Evolutionary conservation across 2,113 vertebrate species (phyloP).

Genomic region (Cacatua alba): DNA sequence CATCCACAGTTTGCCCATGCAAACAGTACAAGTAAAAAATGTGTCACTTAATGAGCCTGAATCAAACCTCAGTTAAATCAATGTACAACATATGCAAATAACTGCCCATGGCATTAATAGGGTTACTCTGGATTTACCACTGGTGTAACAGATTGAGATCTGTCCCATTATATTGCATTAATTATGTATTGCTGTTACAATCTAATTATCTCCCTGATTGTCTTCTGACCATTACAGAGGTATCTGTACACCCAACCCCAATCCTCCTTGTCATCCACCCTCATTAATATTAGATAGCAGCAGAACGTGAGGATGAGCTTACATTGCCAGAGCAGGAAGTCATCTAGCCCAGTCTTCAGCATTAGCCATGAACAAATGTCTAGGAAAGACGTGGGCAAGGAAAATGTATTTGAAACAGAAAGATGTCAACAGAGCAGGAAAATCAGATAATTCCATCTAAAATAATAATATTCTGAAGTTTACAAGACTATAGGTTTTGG

Average conservation of each 20-base stretch:
- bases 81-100: not conserved
- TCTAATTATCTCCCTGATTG: not conserved
- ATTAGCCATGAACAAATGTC: not conserved
- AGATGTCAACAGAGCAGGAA: not conserved
- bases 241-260: not conserved
- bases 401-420: not conserved
- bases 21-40: not conserved
- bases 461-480: not conserved
- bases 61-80: constrained; percentile 38
- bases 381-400: not conserved
- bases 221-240: not conserved
- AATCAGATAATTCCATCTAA: not conserved
- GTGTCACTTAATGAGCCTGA: constrained; percentile 19
- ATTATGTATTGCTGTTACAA: not conserved
- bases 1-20: constrained; percentile 9
- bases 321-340: not conserved
- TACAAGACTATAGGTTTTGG: not conserved
- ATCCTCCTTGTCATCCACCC: not conserved
- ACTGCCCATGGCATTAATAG: not conserved
- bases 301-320: not conserved
- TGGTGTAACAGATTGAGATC: not conserved
- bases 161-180: not conserved
- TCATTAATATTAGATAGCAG: not conserved
- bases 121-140: constrained; percentile 1
- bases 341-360: not conserved